Evolutionary conservation across 2,797 vertebrate species (phyloP).

Genomic region (Oreochromis grahami): DNA sequence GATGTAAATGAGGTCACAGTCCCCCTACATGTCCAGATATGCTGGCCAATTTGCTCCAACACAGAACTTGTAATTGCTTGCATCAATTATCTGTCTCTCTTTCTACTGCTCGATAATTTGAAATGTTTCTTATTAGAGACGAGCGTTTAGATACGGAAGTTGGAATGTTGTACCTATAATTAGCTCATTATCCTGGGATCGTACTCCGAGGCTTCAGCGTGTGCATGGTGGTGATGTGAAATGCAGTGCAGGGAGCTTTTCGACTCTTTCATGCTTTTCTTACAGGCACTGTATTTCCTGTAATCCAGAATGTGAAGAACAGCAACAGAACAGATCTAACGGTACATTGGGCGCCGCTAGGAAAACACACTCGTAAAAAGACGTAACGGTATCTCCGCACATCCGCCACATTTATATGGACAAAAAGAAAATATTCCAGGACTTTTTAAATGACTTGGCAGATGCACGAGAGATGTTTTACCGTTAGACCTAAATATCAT

Average conservation of each 20-base stretch:
- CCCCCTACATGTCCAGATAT: slow-evolving; percentile 75
- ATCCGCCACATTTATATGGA: neutral
- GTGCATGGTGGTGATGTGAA: slow-evolving; percentile 17
- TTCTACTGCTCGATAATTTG: slow-evolving; percentile 68
- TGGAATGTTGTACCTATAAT: slow-evolving; percentile 76
- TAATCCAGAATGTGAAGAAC: neutral
- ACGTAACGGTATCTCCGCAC: neutral
- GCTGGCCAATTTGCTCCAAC: slow-evolving; percentile 77
- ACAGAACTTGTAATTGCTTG: slow-evolving; percentile 79
- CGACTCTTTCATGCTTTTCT: slow-evolving; percentile 32
- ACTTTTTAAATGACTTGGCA: neutral
- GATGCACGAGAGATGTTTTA: neutral
- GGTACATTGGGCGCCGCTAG: accelerated
- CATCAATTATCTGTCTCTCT: slow-evolving; percentile 76
- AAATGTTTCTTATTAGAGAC: slow-evolving; percentile 78
- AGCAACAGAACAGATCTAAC: neutral
- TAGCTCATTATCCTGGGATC: slow-evolving; percentile 73
- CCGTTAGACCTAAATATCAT: neutral
- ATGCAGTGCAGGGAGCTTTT: slow-evolving; percentile 29
- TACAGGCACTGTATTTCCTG: neutral
- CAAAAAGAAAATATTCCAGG: neutral
- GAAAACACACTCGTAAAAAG: neutral
- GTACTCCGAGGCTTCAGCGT: slow-evolving; percentile 22
- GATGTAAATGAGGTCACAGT: slow-evolving; percentile 78
- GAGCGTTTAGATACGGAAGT: slow-evolving; percentile 73